Percentiles rank a stretch among this genome's conserved stretches.
phyloP scores from a whole-genome alignment of 2,113 vertebrate species.

The Zapornia atra region DNA sequence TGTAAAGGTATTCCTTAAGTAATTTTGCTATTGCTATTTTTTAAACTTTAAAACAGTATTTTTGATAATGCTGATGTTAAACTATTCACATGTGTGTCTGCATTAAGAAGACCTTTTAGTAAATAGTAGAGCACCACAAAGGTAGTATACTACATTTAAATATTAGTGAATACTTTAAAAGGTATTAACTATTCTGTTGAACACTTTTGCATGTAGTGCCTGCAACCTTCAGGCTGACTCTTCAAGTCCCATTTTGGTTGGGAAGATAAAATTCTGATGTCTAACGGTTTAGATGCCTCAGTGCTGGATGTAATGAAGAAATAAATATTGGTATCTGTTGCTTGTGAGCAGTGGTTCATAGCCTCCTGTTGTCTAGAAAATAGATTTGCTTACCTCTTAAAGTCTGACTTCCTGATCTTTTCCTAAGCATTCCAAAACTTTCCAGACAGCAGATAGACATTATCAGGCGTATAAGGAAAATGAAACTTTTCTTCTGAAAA shows the following conservation, averaged over 20 bases:
- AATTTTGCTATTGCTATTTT: neutral
- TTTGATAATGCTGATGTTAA: neutral
- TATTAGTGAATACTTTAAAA: neutral
- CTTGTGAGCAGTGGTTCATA: neutral
- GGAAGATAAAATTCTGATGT: neutral
- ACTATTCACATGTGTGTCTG: rapidly evolving
- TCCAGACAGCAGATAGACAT: neutral
- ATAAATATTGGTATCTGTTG: neutral
- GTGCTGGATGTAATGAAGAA: neutral
- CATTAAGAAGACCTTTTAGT: neutral
- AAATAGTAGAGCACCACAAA: neutral
- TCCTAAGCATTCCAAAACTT: neutral
- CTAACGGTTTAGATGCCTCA: neutral
- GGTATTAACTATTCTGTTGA: neutral
- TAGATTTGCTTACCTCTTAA: neutral
- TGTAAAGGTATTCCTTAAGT: neutral
- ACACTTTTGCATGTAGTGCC: neutral
- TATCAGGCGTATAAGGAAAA: neutral
- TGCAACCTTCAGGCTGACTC: neutral
- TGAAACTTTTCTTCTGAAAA: neutral
- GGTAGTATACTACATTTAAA: neutral
- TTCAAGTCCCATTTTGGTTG: neutral
- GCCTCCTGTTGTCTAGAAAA: neutral
- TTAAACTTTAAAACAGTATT: neutral
- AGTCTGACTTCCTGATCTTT: neutral